Percentiles rank a stretch among this genome's conserved stretches.
phyloP scores from a whole-genome alignment of 2,113 vertebrate species.

The Engraulis encrasicolus region DNA sequence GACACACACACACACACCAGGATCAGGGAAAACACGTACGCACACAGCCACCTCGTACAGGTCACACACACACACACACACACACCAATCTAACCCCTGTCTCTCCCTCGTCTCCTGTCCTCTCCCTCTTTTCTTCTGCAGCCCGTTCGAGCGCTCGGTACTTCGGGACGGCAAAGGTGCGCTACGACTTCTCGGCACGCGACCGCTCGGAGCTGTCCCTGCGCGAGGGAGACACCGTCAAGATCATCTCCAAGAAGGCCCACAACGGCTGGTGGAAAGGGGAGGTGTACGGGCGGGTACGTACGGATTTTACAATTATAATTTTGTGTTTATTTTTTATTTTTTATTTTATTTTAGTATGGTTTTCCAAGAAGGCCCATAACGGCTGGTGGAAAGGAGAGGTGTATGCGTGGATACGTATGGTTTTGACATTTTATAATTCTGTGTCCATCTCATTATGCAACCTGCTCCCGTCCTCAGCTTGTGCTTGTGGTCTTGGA shows the following conservation, averaged over 20 bases:
- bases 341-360: no score
- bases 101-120: background rate
- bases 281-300: constrained; percentile 93
- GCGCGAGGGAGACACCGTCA: constrained; percentile 88
- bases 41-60: no score
- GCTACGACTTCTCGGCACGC: constrained; percentile 90
- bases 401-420: no score
- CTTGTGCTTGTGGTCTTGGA: no score
- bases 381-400: no score
- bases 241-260: constrained; percentile 89
- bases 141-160: constrained; percentile 56
- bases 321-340: no score
- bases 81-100: background rate
- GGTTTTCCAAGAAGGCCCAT: no score
- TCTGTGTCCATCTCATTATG: no score
- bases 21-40: background rate
- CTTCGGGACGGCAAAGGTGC: constrained; percentile 83
- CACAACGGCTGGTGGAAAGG: constrained; percentile 93
- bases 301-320: no score
- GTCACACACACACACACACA: background rate
- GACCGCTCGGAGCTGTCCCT: constrained; percentile 88
- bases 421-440: no score
- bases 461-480: no score
- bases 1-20: background rate
- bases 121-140: no score